Evolutionary conservation across 2,888 invertebrate species (phyloP).

Genomic region (Chymomyza fuscimana): DNA sequence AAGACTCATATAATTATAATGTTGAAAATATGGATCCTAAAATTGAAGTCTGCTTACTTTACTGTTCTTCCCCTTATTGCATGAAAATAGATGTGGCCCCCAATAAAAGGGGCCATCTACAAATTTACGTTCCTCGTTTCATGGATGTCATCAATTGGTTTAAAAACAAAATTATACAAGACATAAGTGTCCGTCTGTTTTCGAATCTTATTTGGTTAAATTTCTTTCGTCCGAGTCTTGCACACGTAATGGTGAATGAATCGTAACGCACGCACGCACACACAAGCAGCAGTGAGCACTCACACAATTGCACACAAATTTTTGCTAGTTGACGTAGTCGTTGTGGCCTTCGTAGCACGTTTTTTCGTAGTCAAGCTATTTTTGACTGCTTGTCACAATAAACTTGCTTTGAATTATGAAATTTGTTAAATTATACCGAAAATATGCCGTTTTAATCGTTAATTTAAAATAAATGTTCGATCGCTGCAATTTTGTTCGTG

Average conservation of each 20-base stretch:
- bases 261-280: constrained; percentile 31
- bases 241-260: constrained; percentile 69
- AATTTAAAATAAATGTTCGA: constrained; percentile 38
- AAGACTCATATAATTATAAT: constrained; percentile 32
- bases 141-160: constrained; percentile 51
- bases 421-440: constrained; percentile 28
- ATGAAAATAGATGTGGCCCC: constrained; percentile 60
- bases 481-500: constrained; percentile 45
- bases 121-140: constrained; percentile 53
- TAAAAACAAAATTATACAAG: constrained; percentile 41
- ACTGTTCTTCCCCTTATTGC: constrained; percentile 31
- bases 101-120: constrained; percentile 32
- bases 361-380: neutral
- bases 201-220: constrained; percentile 34
- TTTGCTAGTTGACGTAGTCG: constrained; percentile 12
- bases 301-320: constrained; percentile 42
- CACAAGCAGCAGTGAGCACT: constrained; percentile 22
- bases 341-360: constrained; percentile 23
- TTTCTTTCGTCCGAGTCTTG: constrained; percentile 43
- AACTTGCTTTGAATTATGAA: constrained; percentile 18
- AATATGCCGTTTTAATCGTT: constrained; percentile 21
- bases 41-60: constrained; percentile 1
- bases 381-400: constrained; percentile 10
- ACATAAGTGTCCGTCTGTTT: constrained; percentile 38
- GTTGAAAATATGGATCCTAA: no score